A percentile compares a stretch with the other conserved stretches of the same genome.
Evolutionary conservation across 2,797 vertebrate species (phyloP).

Genomic region (Scolopax rusticola): DNA sequence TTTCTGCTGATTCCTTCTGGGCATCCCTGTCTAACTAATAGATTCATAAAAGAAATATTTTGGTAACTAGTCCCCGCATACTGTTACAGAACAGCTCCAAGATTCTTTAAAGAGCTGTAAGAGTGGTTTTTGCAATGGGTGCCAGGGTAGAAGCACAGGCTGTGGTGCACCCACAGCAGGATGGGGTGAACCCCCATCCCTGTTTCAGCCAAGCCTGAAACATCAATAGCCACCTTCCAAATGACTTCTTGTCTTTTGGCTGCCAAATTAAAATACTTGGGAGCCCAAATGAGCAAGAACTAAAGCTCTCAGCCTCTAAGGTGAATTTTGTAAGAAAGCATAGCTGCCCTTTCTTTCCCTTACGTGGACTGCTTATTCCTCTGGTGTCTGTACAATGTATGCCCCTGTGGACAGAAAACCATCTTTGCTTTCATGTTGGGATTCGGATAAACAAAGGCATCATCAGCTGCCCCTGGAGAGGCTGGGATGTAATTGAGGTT

Average conservation of each 20-base stretch:
- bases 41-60: background rate
- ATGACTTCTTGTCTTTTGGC: background rate
- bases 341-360: background rate
- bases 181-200: background rate
- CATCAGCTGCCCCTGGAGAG: slow-evolving; percentile 23
- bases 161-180: background rate
- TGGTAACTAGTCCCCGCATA: background rate
- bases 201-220: background rate
- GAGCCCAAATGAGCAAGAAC: background rate
- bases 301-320: background rate
- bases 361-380: background rate
- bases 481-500: slow-evolving; percentile 71
- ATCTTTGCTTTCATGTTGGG: slow-evolving; percentile 30
- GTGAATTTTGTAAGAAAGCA: background rate
- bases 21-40: background rate
- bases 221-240: background rate
- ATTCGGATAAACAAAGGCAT: slow-evolving; percentile 59
- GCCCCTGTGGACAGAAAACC: slow-evolving; percentile 19
- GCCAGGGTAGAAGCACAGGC: background rate
- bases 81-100: background rate
- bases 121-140: accelerated
- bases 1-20: background rate
- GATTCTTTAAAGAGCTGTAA: background rate
- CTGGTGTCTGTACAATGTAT: background rate
- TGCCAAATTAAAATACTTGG: background rate